Base-by-base conservation (phyloP, 1,140 invertebrate genomes). In the Danaus melanippus region DNA sequence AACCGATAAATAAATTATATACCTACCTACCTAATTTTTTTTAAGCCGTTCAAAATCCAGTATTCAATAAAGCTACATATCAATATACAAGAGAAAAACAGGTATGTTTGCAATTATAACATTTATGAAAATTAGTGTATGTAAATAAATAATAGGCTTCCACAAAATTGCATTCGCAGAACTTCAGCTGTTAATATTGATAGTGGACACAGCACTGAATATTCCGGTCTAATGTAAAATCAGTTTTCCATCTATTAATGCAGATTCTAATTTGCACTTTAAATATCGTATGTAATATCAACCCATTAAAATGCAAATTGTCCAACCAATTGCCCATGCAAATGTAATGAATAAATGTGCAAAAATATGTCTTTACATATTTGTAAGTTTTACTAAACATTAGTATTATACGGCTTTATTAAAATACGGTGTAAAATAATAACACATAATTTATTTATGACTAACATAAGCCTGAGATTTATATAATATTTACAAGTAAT, bases 281-380 rank as follows among this genome's bases (percentile, higher is more conserved):
- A 58, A 63, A 63, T 63, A 53, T 59, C 61, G 39, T 45, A 56
- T 59, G 56, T 59, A 62, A 57, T 62, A 57, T 49, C 46, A 42
- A 46, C 42, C 46, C 56, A 64, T 67, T 67, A 64, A 67, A 67
- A 67, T 67, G 55, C 61, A 58, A 64, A 64, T 67, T 50, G 59
- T 12, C 51, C 32, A 21, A 62, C 60, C 60, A 57, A 62, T 62
- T 57, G 50, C 46, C 47, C 50, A 53, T 53, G 32, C 54, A 41
- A 17, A 42, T 17, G 44, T 52, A 60, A 56, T 55, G 58, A 56
- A 60, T 52, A 52, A 51, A 52, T 52, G 40, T 9, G 17, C 47
- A 52, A 52, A 52, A 52, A 10, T 52, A 12, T 45, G 12, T 44
- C 50, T 5, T 12, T 8, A 12, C 1, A n/a, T 42, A 32, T 32